Percentiles rank a stretch among this genome's conserved stretches.
These are phyloP conservation scores for Nerophis ophidion DNA, from an alignment of 2,113 vertebrate genomes.

Conservation along the genomic window DNA sequence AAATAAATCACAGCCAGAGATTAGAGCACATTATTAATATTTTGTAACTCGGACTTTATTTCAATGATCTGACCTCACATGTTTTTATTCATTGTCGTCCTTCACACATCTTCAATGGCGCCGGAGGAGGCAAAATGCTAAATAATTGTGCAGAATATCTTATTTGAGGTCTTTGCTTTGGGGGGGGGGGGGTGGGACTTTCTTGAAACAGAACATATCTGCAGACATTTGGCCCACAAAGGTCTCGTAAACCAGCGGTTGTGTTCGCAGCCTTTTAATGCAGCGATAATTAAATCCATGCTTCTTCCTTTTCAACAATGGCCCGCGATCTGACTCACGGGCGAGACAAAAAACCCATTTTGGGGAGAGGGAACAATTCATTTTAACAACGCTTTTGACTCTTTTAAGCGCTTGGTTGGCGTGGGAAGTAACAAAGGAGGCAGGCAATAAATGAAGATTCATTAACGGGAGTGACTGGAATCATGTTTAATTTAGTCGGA, in stretches of 20 bases:
- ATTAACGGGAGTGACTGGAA: too few species aligned
- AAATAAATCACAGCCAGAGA: not conserved
- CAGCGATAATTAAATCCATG: slow-evolving; percentile 1
- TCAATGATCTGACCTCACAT: not conserved
- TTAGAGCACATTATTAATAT: not conserved
- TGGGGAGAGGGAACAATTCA: slow-evolving; percentile 10
- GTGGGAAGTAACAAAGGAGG: too few species aligned
- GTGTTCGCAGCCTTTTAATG: slow-evolving; percentile 1
- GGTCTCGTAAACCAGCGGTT: not conserved
- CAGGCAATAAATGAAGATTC: too few species aligned
- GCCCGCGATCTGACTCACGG: slow-evolving; percentile 16
- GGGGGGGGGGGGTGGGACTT: too few species aligned
- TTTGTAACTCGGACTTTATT: not conserved
- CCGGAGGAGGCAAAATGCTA: not conserved
- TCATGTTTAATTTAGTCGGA: too few species aligned
- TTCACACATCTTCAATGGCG: not conserved
- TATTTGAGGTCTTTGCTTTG: not conserved
- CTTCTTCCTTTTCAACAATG: slow-evolving; percentile 7
- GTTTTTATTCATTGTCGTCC: slow-evolving; percentile 1
- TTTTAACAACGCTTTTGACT: too few species aligned
- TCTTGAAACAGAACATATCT: not conserved
- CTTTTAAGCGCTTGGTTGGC: too few species aligned
- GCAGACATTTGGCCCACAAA: not conserved
- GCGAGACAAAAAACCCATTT: slow-evolving; percentile 13
- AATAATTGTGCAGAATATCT: not conserved